Conservation (phyloP, 2,113 vertebrate genomes). For the Pandion haliaetus region DNA sequence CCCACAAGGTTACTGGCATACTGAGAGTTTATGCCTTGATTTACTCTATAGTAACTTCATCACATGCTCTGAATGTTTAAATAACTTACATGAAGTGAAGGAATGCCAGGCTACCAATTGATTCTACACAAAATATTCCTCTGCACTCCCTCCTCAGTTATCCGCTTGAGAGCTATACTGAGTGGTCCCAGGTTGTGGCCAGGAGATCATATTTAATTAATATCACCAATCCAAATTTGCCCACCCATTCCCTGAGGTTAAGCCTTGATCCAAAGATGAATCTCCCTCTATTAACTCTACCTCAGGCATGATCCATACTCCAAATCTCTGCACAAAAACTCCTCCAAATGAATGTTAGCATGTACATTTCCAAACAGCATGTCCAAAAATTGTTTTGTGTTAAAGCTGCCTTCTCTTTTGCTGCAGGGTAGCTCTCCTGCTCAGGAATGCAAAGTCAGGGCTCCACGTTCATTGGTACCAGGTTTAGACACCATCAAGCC, state of each 20-base stretch:
- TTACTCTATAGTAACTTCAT: not conserved
- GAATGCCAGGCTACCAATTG: not conserved
- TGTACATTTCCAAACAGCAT: not conserved
- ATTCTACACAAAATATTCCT: not conserved
- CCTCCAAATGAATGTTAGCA: fast-evolving
- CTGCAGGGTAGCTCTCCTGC: not conserved
- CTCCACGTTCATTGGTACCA: fast-evolving
- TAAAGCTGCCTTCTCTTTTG: not conserved
- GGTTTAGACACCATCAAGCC: not conserved
- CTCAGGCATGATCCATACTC: too few species aligned
- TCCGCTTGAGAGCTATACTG: not conserved
- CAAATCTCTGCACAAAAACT: not conserved
- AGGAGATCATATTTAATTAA: not conserved
- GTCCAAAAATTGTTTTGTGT: not conserved
- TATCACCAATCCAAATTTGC: not conserved
- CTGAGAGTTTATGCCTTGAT: too few species aligned
- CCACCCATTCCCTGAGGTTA: not conserved
- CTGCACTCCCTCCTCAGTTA: not conserved
- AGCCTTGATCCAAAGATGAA: not conserved
- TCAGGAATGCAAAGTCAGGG: not conserved
- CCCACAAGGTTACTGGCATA: too few species aligned
- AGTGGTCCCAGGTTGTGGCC: not conserved
- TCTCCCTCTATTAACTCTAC: not conserved
- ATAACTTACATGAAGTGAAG: not conserved
- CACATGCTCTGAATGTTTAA: not conserved